Evolutionary conservation across 1,140 invertebrate species (phyloP).

Genomic region (Plectrocnemia conspersa): DNA sequence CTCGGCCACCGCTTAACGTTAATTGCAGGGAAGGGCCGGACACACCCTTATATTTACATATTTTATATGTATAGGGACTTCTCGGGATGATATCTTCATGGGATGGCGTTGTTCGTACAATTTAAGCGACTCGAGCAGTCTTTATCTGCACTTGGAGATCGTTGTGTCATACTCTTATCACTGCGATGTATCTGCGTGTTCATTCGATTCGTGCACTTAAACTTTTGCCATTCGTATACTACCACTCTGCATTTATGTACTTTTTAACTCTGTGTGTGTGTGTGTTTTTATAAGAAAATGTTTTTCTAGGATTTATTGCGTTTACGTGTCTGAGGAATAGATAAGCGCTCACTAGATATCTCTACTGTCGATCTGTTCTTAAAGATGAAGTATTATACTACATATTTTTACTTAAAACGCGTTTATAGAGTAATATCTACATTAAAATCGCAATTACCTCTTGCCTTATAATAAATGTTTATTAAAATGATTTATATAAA

Average conservation of each 20-base stretch:
- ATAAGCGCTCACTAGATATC: no score
- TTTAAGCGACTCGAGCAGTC: constrained; percentile 21
- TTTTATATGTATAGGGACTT: constrained; percentile 5
- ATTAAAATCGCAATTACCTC: no score
- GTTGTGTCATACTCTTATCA: constrained; percentile 22
- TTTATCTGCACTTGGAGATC: constrained; percentile 17
- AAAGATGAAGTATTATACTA: no score
- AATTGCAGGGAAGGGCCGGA: no score
- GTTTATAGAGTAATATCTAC: no score
- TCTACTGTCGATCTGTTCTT: no score
- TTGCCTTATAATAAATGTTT: no score
- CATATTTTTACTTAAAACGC: no score
- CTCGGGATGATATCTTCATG: constrained; percentile 17
- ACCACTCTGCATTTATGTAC: not conserved
- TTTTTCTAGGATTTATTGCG: not conserved
- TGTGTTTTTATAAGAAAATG: not conserved
- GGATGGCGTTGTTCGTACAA: constrained; percentile 19
- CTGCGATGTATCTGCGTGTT: constrained; percentile 23
- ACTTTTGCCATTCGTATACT: constrained; percentile 24
- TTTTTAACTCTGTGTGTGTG: constrained; percentile 5
- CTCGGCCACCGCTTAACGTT: no score
- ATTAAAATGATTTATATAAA: no score
- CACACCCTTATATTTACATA: not conserved
- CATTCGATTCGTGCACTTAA: constrained; percentile 23
- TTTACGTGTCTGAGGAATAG: no score